A percentile compares a stretch with the other conserved stretches of the same genome.
Evolutionary conservation across 1,140 invertebrate genomes (phyloP).

Genomic region (Drosophila subpulchrella): DNA sequence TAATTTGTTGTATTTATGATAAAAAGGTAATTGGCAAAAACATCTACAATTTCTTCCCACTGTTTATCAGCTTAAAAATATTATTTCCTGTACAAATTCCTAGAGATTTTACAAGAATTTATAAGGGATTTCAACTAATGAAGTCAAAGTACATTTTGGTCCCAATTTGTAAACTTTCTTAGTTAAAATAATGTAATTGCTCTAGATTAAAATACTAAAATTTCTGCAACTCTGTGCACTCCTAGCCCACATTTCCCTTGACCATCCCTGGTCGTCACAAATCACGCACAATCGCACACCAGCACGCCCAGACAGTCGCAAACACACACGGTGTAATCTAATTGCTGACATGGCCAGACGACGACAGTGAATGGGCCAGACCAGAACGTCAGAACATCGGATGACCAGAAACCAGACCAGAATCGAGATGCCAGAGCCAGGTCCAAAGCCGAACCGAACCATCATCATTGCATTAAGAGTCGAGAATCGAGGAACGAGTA

Average conservation of each 20-base stretch:
- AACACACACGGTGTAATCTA: constrained; percentile 54
- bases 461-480: constrained; percentile 11
- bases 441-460: not conserved
- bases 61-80: too few relatives aligned
- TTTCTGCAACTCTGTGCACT: too few relatives aligned
- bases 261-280: constrained; percentile 34
- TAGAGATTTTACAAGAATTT: too few relatives aligned
- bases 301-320: constrained; percentile 41
- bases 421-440: constrained; percentile 20
- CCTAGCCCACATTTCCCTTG: not conserved
- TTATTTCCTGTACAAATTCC: too few relatives aligned
- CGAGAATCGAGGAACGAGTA: not conserved
- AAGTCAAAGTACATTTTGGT: too few relatives aligned
- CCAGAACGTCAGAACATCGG: constrained; percentile 8
- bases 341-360: constrained; percentile 56
- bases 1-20: too few relatives aligned
- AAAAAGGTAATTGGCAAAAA: too few relatives aligned
- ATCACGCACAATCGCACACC: constrained; percentile 46
- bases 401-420: constrained; percentile 19
- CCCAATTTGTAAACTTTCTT: too few relatives aligned
- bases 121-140: too few relatives aligned
- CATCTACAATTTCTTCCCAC: too few relatives aligned
- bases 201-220: not conserved
- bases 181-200: too few relatives aligned
- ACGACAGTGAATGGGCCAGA: constrained; percentile 43